Evolutionary conservation across 1,140 invertebrate species (phyloP).

Genomic region (Lordiphosa stackelbergi): DNA sequence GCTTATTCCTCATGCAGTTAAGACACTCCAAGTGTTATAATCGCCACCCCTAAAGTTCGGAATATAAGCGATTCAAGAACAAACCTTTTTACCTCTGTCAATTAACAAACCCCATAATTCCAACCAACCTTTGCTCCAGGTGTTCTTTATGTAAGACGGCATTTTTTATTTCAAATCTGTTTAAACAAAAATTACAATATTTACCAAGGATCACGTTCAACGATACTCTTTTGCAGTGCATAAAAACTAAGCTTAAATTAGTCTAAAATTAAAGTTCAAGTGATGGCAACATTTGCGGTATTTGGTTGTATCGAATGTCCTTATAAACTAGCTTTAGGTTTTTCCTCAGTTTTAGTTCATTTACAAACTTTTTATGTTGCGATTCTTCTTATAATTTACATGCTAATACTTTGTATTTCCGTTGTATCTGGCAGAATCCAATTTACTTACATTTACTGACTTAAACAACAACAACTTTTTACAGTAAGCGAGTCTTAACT

Average conservation of each 20-base stretch:
- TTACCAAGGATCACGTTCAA: conserved; percentile 24
- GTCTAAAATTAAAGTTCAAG: conserved; percentile 19
- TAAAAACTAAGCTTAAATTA: conserved; percentile 43
- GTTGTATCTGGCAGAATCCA: conserved; percentile 35
- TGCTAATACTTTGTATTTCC: conserved; percentile 74
- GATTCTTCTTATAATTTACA: conserved; percentile 40
- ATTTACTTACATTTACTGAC: conserved; percentile 40
- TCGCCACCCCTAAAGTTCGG: no score
- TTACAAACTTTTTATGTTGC: conserved; percentile 7
- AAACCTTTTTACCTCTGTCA: no score
- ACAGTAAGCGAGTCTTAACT: conserved; percentile 47
- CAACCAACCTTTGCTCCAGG: no score
- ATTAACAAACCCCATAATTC: no score
- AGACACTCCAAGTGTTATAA: no score
- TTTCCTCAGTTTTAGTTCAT: conserved; percentile 12
- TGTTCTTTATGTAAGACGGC: conserved; percentile 48
- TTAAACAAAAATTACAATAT: conserved; percentile 41
- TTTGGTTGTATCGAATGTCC: conserved; percentile 6
- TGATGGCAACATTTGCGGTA: conserved; percentile 26
- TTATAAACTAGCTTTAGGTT: conserved; percentile 34
- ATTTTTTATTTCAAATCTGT: conserved; percentile 57
- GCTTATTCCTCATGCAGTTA: no score
- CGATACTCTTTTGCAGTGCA: conserved; percentile 58
- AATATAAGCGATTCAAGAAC: no score
- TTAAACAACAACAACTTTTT: conserved; percentile 70